Conservation (phyloP, 1,140 invertebrate species). For the Drosophila saltans region DNA sequence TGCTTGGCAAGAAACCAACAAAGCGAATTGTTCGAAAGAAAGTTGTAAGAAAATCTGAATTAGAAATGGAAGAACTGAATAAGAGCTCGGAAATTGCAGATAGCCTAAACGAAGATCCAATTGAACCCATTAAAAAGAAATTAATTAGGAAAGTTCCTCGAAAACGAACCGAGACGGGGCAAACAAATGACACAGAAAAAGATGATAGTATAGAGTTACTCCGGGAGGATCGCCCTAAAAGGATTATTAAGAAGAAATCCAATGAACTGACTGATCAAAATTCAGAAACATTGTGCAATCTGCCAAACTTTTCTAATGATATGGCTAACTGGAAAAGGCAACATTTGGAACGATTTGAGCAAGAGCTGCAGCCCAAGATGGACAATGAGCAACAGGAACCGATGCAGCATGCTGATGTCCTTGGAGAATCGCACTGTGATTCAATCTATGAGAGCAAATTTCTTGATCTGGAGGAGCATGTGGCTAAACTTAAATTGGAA, state of each 20-base stretch:
- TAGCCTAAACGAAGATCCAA: background rate
- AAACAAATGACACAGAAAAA: background rate
- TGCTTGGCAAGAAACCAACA: background rate
- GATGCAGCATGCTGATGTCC: constrained; percentile 29
- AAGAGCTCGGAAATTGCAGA: background rate
- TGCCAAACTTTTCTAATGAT: constrained; percentile 11
- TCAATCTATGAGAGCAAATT: constrained; percentile 47
- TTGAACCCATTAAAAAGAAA: background rate
- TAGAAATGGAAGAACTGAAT: background rate
- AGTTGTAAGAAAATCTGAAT: constrained; percentile 8
- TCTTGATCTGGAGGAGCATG: constrained; percentile 51
- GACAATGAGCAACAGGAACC: constrained; percentile 26
- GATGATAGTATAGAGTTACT: background rate
- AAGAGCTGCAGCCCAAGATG: constrained; percentile 34
- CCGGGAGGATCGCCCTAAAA: background rate
- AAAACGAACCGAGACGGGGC: background rate
- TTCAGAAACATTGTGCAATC: background rate
- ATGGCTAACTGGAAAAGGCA: constrained; percentile 44
- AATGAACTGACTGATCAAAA: background rate
- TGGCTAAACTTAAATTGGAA: constrained; percentile 38
- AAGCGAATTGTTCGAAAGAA: constrained; percentile 19
- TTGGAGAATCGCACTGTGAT: background rate
- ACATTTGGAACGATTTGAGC: constrained; percentile 44
- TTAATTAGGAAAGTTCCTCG: constrained; percentile 12
- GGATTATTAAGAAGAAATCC: constrained; percentile 11